Conservation (phyloP, 2,888 invertebrate species). For the Scaptomyza tumidula region DNA sequence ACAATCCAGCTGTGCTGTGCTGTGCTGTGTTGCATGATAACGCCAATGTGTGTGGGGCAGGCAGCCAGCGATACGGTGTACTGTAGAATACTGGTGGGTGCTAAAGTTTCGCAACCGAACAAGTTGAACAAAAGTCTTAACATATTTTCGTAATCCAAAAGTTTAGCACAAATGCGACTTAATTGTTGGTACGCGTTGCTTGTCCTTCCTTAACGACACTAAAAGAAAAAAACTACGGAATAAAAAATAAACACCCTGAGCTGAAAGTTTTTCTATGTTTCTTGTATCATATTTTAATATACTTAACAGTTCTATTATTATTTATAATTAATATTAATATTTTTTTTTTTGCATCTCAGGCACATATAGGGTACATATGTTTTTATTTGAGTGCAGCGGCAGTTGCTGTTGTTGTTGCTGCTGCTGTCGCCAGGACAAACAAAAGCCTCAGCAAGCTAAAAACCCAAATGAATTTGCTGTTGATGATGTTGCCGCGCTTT, state of each 20-base stretch:
- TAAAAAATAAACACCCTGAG: neutral
- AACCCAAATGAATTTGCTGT: slow-evolving; percentile 52
- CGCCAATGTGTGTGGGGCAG: slow-evolving; percentile 11
- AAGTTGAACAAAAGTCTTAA: slow-evolving; percentile 80
- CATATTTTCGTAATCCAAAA: slow-evolving; percentile 79
- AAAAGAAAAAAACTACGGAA: neutral
- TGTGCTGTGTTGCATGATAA: slow-evolving; percentile 35
- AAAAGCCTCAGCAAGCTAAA: slow-evolving; percentile 44
- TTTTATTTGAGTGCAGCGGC: neutral
- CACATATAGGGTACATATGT: too few relatives aligned
- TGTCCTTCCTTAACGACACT: slow-evolving; percentile 5
- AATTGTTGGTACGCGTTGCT: slow-evolving; percentile 69
- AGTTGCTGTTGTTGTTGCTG: slow-evolving; percentile 4
- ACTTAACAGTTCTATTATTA: neutral
- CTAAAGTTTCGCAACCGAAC: slow-evolving; percentile 63
- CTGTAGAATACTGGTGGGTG: neutral
- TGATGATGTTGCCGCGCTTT: slow-evolving; percentile 47
- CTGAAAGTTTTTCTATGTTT: neutral
- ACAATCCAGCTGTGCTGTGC: neutral
- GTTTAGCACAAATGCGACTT: slow-evolving; percentile 79
- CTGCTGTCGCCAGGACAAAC: slow-evolving; percentile 22
- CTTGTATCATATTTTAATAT: neutral
- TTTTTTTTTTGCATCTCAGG: too few relatives aligned
- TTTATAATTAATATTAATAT: neutral
- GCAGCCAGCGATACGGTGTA: neutral